phyloP scores from a whole-genome alignment of 2,113 vertebrate species.

The Rhineura floridana region DNA sequence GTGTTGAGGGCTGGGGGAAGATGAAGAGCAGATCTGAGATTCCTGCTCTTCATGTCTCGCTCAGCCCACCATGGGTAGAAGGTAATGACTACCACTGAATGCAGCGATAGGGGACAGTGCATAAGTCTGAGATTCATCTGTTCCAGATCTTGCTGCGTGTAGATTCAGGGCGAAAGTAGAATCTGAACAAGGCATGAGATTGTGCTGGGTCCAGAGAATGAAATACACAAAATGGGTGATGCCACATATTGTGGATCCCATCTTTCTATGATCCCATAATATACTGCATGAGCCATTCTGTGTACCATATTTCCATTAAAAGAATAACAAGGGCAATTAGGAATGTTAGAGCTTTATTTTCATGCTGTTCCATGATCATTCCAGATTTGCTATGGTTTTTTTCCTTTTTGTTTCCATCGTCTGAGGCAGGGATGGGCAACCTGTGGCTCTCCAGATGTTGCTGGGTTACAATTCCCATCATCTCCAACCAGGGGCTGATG shows the following conservation, averaged over 20 bases:
- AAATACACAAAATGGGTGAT: background rate
- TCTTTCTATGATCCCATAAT: background rate
- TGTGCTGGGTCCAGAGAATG: background rate
- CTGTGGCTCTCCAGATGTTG: background rate
- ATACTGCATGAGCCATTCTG: background rate
- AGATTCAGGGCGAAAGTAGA: background rate
- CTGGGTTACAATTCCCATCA: too few species aligned
- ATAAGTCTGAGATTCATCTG: background rate
- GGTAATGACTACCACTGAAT: background rate
- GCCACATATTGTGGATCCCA: too few species aligned
- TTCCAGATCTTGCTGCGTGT: background rate
- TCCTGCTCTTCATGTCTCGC: background rate
- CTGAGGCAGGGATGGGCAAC: background rate
- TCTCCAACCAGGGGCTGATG: too few species aligned
- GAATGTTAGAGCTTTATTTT: background rate
- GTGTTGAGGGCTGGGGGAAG: background rate
- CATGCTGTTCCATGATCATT: background rate
- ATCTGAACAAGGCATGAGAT: background rate
- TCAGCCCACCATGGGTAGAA: background rate
- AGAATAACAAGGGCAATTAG: background rate
- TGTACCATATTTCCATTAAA: background rate
- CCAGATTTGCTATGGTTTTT: background rate
- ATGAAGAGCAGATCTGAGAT: background rate
- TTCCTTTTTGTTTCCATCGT: background rate
- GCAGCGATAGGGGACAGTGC: background rate